A percentile compares a stretch with the other conserved stretches of the same genome.
Conservation (phyloP, 2,797 vertebrate species). For the Lepus townsendii region DNA sequence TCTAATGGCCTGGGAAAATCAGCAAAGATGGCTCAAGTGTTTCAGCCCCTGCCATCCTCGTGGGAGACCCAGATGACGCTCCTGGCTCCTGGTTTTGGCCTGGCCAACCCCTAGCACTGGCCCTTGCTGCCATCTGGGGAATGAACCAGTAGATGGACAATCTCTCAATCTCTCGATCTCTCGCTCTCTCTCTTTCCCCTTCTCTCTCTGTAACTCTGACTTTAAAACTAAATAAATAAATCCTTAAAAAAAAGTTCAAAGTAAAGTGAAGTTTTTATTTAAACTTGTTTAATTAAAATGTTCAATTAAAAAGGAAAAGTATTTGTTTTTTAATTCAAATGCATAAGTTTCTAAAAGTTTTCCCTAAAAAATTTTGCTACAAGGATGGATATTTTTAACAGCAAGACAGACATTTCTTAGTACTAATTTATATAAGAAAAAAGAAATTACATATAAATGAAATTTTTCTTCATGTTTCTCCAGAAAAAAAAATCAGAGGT, state of each 20-base stretch:
- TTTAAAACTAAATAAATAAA: too few relatives aligned
- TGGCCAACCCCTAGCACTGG: too few relatives aligned
- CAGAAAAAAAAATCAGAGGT: conserved; percentile 31
- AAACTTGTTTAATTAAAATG: conserved; percentile 39
- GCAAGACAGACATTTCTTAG: conserved; percentile 36
- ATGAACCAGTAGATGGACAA: too few relatives aligned
- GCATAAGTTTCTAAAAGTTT: conserved; percentile 54
- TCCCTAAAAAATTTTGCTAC: conserved; percentile 40
- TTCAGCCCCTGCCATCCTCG: too few relatives aligned
- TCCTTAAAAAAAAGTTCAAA: neutral
- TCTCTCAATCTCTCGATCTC: too few relatives aligned
- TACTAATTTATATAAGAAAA: conserved; percentile 40
- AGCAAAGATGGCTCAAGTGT: too few relatives aligned
- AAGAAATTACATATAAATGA: conserved; percentile 56
- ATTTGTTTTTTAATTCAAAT: conserved; percentile 45
- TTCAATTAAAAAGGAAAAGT: conserved; percentile 9
- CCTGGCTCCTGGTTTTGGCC: too few relatives aligned
- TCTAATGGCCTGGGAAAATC: too few relatives aligned
- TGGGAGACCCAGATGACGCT: too few relatives aligned
- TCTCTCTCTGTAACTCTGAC: too few relatives aligned
- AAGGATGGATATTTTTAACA: conserved; percentile 38
- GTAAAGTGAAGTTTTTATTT: conserved; percentile 34
- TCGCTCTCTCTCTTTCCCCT: too few relatives aligned
- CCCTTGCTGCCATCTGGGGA: too few relatives aligned
- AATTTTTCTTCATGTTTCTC: conserved; percentile 43